Conservation (phyloP, 2,888 invertebrate genomes). For the Lasius platythorax region DNA sequence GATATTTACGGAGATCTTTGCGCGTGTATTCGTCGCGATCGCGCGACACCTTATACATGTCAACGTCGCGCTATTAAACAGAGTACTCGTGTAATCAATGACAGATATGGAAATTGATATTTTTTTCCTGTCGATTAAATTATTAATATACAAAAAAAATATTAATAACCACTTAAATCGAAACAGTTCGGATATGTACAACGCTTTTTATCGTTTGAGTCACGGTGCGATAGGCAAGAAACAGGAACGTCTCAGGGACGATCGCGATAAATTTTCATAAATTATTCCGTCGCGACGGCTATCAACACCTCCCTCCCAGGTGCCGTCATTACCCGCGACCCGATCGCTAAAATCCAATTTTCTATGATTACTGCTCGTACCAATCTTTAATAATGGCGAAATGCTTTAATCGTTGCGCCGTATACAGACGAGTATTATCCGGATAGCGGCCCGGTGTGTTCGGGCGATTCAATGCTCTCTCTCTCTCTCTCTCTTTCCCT, state of each 20-base stretch:
- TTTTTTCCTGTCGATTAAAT: neutral
- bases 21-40: neutral
- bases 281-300: slow-evolving; percentile 51
- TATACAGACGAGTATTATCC: slow-evolving; percentile 56
- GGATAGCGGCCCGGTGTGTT: slow-evolving; percentile 6
- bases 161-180: neutral
- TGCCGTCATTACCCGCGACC: neutral
- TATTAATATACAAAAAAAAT: neutral
- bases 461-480: slow-evolving; percentile 60
- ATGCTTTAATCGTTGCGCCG: slow-evolving; percentile 58
- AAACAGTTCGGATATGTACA: neutral
- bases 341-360: slow-evolving; percentile 58
- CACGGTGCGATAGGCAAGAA: neutral
- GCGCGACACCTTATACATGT: neutral
- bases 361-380: slow-evolving; percentile 52
- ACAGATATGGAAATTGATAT: neutral
- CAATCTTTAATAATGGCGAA: slow-evolving; percentile 57
- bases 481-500: neutral
- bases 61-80: neutral
- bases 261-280: slow-evolving; percentile 65
- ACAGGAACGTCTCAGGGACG: neutral
- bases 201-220: neutral
- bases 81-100: neutral
- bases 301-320: slow-evolving; percentile 31
- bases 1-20: neutral